Conservation (phyloP, 2,113 vertebrate genomes). For the Abramis brama region DNA sequence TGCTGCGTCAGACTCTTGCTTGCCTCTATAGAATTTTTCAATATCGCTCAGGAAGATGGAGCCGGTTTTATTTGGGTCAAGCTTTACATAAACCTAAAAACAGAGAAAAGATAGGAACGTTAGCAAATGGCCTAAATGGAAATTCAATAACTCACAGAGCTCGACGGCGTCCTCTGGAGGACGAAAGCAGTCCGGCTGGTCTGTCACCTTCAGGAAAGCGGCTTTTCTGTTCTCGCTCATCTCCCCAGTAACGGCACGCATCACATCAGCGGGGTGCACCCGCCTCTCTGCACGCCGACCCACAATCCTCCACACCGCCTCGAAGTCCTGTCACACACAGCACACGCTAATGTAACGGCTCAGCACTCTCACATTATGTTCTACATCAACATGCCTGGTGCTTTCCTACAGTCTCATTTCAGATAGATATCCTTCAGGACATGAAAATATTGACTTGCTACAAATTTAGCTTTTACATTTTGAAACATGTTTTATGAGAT, state of each 20-base stretch:
- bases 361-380: neutral
- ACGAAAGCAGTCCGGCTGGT: neutral
- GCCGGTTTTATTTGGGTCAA: conserved; percentile 83
- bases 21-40: conserved; percentile 81
- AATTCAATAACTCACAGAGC: neutral
- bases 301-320: conserved; percentile 75
- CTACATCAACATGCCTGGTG: neutral
- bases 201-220: conserved; percentile 81
- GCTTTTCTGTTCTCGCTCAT: conserved; percentile 84
- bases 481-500: neutral
- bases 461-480: neutral
- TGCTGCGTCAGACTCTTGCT: conserved; percentile 16
- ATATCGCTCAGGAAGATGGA: conserved; percentile 72
- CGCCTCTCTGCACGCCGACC: conserved; percentile 57
- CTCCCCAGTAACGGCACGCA: conserved; percentile 76
- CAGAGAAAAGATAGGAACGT: conserved; percentile 15
- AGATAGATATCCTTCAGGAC: neutral
- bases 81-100: conserved; percentile 82
- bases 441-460: too few relatives aligned
- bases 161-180: neutral
- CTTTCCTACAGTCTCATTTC: neutral
- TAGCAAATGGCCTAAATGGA: neutral
- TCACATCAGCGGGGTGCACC: conserved; percentile 74
- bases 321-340: conserved; percentile 75
- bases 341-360: neutral